These are phyloP conservation scores for Adelphocoris suturalis DNA, from an alignment of 2,888 invertebrate species.

Conservation along the genomic window DNA sequence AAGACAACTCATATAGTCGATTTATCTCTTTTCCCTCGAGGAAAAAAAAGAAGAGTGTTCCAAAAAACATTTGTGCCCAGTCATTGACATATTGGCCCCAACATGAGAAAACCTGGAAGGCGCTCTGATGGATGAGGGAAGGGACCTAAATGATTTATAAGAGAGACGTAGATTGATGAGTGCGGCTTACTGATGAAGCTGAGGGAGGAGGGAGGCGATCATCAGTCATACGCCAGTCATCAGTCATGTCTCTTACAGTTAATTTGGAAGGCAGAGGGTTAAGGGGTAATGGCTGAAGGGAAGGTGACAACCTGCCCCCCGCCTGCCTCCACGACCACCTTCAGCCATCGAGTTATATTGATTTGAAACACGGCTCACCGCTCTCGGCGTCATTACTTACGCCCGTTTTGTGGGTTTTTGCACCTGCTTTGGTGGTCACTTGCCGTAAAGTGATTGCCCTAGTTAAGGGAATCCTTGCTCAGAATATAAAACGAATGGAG, in stretches of 20 bases:
- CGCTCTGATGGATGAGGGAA: constrained; percentile 74
- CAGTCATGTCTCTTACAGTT: constrained; percentile 72
- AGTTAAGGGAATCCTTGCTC: background rate
- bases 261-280: constrained; percentile 68
- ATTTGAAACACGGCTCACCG: constrained; percentile 54
- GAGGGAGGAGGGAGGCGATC: constrained; percentile 55
- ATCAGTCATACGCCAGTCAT: constrained; percentile 72
- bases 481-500: background rate
- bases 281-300: constrained; percentile 70
- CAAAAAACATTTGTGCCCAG: constrained; percentile 71
- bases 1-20: constrained; percentile 71
- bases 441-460: background rate
- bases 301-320: constrained; percentile 67
- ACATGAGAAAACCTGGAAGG: constrained; percentile 71
- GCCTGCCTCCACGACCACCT: constrained; percentile 13
- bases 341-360: constrained; percentile 57
- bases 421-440: background rate
- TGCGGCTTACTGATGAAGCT: constrained; percentile 72
- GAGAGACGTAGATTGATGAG: constrained; percentile 75
- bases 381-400: constrained; percentile 2
- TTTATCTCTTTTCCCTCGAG: constrained; percentile 51
- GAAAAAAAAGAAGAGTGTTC: constrained; percentile 62
- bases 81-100: constrained; percentile 72
- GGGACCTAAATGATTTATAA: constrained; percentile 77
- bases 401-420: background rate